Evolutionary conservation across 2,113 vertebrate species (phyloP).

Genomic region (Gorsachius goisagi): DNA sequence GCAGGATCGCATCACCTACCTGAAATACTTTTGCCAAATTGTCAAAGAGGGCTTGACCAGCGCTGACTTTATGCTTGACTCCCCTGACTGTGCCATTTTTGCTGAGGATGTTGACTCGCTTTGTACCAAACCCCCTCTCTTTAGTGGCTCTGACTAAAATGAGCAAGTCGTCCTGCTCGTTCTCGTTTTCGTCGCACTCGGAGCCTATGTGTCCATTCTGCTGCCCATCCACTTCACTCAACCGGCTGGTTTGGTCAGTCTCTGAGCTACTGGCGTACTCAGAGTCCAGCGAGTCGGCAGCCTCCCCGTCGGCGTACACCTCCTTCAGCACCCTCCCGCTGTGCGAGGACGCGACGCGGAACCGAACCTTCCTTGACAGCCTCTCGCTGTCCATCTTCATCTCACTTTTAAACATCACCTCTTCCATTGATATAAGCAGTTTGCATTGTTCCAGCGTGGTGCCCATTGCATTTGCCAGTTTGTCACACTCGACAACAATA

Average conservation of each 20-base stretch:
- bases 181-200: constrained; percentile 83
- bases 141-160: constrained; percentile 83
- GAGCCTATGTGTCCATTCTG: constrained; percentile 77
- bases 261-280: constrained; percentile 89
- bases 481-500: constrained; percentile 56
- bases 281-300: constrained; percentile 85
- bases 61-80: constrained; percentile 96
- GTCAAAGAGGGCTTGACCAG: constrained; percentile 92
- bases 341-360: constrained; percentile 91
- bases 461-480: constrained; percentile 41
- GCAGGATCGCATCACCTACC: constrained; percentile 75
- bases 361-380: constrained; percentile 88
- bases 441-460: constrained; percentile 77
- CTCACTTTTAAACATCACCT: constrained; percentile 66
- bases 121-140: constrained; percentile 84
- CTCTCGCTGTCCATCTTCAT: constrained; percentile 71
- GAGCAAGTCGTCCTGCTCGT: constrained; percentile 85
- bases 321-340: constrained; percentile 93
- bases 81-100: constrained; percentile 96
- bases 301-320: constrained; percentile 88
- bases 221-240: constrained; percentile 79
- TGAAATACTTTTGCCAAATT: constrained; percentile 84
- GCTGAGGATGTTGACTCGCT: constrained; percentile 94
- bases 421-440: constrained; percentile 70
- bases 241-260: constrained; percentile 82